Conservation (phyloP, 2,113 vertebrate genomes). For the Sula dactylatra region DNA sequence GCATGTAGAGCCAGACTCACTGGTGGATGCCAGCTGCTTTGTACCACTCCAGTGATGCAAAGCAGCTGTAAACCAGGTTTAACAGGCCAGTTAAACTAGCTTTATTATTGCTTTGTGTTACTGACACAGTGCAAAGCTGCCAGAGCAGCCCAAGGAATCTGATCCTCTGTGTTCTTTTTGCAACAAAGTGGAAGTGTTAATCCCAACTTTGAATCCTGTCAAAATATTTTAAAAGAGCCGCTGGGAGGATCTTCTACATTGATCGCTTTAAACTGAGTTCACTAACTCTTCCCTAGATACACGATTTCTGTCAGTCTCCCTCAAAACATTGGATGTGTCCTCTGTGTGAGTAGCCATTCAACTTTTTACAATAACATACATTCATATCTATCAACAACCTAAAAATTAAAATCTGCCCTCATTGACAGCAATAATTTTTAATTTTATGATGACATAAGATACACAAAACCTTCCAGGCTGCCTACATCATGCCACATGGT, state of each 20-base stretch:
- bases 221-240: constrained; percentile 8
- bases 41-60: neutral
- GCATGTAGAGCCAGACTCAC: neutral
- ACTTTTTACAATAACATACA: neutral
- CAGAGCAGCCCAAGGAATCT: neutral
- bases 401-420: neutral
- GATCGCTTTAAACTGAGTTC: neutral
- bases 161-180: neutral
- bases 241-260: neutral
- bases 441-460: neutral
- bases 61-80: constrained; percentile 15
- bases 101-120: neutral
- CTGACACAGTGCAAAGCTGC: neutral
- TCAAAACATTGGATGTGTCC: neutral
- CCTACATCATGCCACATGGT: neutral
- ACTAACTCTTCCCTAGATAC: neutral
- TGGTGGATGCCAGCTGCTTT: neutral
- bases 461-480: neutral
- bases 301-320: neutral
- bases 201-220: neutral
- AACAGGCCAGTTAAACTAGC: neutral
- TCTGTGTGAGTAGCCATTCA: neutral
- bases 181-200: neutral
- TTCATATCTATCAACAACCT: neutral
- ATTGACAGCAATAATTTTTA: neutral